These are phyloP conservation scores for Peromyscus nudipes DNA, from an alignment of 2,797 vertebrate species.

Conservation along the genomic window DNA sequence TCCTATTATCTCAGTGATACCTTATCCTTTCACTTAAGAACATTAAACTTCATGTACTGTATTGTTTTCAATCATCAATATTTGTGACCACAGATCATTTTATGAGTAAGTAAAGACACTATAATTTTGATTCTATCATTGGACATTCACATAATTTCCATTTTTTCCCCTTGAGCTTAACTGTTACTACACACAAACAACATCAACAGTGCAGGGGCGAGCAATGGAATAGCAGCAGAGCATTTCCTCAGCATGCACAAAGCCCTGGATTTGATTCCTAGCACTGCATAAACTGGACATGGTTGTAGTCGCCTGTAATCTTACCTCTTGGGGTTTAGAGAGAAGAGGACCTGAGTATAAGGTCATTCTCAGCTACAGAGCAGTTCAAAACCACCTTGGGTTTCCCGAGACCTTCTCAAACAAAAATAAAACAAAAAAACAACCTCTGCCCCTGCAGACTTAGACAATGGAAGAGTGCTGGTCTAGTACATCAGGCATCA, in stretches of 20 bases:
- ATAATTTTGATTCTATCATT: slow-evolving; percentile 31
- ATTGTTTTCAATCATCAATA: neutral
- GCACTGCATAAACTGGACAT: neutral
- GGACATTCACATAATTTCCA: neutral
- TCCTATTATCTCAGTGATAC: neutral
- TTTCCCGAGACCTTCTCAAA: neutral
- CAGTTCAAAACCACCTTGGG: neutral
- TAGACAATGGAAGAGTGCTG: neutral
- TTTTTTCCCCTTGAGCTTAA: slow-evolving; percentile 24
- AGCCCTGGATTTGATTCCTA: neutral
- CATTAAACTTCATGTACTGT: neutral
- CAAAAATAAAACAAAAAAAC: neutral
- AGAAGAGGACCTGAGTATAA: neutral
- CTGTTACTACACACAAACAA: neutral
- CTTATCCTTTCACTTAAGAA: neutral
- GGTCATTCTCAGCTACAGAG: neutral
- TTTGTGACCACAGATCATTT: neutral
- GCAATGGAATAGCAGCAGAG: neutral
- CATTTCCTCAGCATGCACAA: neutral
- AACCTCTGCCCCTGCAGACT: neutral
- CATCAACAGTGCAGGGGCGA: neutral
- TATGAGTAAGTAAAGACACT: neutral
- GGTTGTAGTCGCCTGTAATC: neutral
- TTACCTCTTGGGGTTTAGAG: neutral
- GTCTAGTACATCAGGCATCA: neutral